These are phyloP conservation scores for Takifugu bimaculatus DNA, from an alignment of 2,113 vertebrate species.

Conservation along the genomic window DNA sequence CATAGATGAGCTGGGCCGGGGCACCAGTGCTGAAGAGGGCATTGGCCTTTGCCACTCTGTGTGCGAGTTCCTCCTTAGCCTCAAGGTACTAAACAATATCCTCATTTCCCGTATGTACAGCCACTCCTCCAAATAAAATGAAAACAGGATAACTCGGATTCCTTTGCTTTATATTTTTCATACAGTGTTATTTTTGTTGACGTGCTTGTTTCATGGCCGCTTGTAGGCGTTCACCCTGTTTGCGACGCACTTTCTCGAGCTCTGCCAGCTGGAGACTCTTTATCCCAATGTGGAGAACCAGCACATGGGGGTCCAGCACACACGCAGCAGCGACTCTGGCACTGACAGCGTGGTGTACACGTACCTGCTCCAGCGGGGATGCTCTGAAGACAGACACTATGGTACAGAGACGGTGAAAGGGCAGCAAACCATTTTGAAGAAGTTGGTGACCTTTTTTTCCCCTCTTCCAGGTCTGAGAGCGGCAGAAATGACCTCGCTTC, in stretches of 20 bases:
- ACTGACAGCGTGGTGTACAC: constrained; percentile 84
- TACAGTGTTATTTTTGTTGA: not conserved
- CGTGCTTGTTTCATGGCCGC: constrained; percentile 2
- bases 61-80: constrained; percentile 88
- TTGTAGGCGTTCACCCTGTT: constrained; percentile 91
- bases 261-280: constrained; percentile 85
- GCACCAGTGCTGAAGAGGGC: constrained; percentile 93
- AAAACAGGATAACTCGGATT: constrained; percentile 28
- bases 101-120: not conserved
- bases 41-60: constrained; percentile 91
- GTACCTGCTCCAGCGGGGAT: constrained; percentile 84
- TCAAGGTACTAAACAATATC: constrained; percentile 79
- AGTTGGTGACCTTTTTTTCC: constrained; percentile 14
- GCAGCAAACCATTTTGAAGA: not conserved
- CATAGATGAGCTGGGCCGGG: constrained; percentile 94
- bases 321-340: constrained; percentile 70
- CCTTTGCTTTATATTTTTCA: not conserved
- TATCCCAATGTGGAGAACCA: constrained; percentile 94
- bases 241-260: constrained; percentile 92
- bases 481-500: constrained; percentile 87
- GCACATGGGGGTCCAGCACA: constrained; percentile 92
- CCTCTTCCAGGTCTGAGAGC: constrained; percentile 82
- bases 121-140: constrained; percentile 12
- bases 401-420: constrained; percentile 69
- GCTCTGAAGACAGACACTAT: constrained; percentile 88